Percentiles rank a stretch among this genome's conserved stretches.
Evolutionary conservation across 2,888 invertebrate genomes (phyloP).

Genomic region (Polymixis lichenea): DNA sequence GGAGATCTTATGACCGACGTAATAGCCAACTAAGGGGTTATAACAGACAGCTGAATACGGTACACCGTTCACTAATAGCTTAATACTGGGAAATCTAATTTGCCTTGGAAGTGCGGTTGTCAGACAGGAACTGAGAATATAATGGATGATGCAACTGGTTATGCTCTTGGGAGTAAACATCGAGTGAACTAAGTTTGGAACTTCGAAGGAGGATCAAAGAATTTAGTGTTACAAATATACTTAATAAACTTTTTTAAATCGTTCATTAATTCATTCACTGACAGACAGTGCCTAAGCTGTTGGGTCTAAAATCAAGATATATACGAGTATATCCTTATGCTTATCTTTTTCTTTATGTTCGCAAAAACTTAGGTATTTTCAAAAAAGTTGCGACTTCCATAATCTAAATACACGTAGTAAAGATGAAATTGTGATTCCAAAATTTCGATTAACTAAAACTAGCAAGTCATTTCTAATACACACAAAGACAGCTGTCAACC

Average conservation of each 20-base stretch:
- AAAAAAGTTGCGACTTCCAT: too few relatives aligned
- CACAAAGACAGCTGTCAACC: too few relatives aligned
- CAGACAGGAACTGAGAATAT: constrained; percentile 4
- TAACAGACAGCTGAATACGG: constrained; percentile 21
- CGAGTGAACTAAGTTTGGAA: constrained; percentile 11
- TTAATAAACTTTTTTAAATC: neutral
- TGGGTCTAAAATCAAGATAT: neutral
- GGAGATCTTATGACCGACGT: constrained; percentile 17
- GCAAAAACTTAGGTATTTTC: too few relatives aligned
- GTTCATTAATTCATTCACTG: neutral
- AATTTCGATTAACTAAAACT: too few relatives aligned
- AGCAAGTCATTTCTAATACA: too few relatives aligned
- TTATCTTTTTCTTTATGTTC: too few relatives aligned
- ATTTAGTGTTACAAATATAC: neutral
- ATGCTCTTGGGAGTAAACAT: constrained; percentile 4
- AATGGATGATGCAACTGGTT: constrained; percentile 40
- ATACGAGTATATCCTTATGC: too few relatives aligned
- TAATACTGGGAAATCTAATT: constrained; percentile 46
- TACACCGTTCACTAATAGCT: constrained; percentile 31
- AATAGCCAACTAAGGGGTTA: constrained; percentile 35
- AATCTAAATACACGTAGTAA: too few relatives aligned
- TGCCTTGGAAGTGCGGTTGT: constrained; percentile 18
- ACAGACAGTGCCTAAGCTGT: neutral
- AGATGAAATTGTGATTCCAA: too few relatives aligned
- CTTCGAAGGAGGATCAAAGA: neutral